These are phyloP conservation scores for Gavialis gangeticus DNA, from an alignment of 2,113 vertebrate species.

Conservation along the genomic window DNA sequence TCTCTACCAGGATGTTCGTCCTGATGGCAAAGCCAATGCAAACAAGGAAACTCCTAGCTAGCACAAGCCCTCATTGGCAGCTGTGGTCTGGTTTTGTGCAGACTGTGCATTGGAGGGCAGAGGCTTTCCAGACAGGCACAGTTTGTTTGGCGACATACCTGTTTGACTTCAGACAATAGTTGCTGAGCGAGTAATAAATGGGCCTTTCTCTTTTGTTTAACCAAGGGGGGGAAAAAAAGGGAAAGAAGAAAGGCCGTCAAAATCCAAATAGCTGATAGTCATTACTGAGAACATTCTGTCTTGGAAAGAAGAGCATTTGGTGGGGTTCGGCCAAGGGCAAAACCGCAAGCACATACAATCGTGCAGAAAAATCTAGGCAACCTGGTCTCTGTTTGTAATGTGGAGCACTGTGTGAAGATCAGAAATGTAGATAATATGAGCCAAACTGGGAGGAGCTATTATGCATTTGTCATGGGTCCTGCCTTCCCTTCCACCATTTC, in stretches of 20 bases:
- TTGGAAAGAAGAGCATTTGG: neutral
- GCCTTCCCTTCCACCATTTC: neutral
- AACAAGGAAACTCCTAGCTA: slow-evolving; percentile 7
- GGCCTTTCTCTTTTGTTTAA: neutral
- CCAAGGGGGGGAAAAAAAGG: neutral
- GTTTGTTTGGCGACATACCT: slow-evolving; percentile 20
- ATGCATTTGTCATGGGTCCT: neutral
- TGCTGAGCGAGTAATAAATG: neutral
- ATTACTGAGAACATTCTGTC: neutral
- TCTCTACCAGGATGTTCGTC: slow-evolving; percentile 31
- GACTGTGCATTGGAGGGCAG: neutral
- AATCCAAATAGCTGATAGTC: neutral
- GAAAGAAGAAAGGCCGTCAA: neutral
- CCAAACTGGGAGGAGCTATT: neutral
- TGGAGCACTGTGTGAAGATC: neutral
- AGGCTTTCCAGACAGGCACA: neutral
- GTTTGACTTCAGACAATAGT: slow-evolving; percentile 13
- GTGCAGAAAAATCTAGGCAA: neutral
- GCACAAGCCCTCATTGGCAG: neutral
- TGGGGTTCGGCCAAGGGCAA: neutral
- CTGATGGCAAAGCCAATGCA: slow-evolving; percentile 22
- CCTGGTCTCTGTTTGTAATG: neutral
- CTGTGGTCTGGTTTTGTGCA: neutral
- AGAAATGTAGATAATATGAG: neutral
- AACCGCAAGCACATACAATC: neutral